Evolutionary conservation across 1,140 invertebrate genomes (phyloP).

Genomic region (Aradophagus sp.): DNA sequence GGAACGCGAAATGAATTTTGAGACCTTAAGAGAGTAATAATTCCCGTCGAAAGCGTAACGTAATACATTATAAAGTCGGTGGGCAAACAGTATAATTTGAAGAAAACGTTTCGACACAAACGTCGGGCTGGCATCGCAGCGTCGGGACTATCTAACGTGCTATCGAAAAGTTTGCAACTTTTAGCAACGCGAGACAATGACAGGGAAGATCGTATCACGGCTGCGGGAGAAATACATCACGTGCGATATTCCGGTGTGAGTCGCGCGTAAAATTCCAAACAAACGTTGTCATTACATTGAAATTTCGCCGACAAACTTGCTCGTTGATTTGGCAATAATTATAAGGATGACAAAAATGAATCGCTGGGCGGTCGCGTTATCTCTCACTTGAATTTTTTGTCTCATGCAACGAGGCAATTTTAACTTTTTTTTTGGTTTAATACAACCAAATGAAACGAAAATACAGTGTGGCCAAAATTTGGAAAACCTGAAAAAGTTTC

Average conservation of each 20-base stretch:
- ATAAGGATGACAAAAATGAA: conserved; percentile 19
- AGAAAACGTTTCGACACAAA: conserved; percentile 36
- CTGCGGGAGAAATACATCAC: conserved; percentile 28
- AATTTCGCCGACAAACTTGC: conserved; percentile 16
- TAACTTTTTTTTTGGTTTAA: too few relatives aligned
- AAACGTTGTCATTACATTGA: conserved; percentile 34
- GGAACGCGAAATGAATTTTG: background rate
- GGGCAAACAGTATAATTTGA: conserved; percentile 28
- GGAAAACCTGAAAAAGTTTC: too few relatives aligned
- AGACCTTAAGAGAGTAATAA: conserved; percentile 3
- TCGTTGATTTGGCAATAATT: conserved; percentile 27
- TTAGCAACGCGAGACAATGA: conserved; percentile 27
- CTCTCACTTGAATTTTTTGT: too few relatives aligned
- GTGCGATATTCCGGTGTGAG: conserved; percentile 11
- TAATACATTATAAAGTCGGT: conserved; percentile 15
- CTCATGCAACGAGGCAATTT: too few relatives aligned
- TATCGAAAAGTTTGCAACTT: conserved; percentile 45
- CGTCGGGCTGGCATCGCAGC: conserved; percentile 8
- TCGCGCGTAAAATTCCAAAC: conserved; percentile 31
- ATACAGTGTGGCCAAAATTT: too few relatives aligned
- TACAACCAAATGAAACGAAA: too few relatives aligned
- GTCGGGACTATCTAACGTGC: conserved; percentile 28
- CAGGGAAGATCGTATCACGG: conserved; percentile 34
- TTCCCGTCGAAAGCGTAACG: background rate
- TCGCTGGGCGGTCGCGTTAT: too few relatives aligned